phyloP scores from a whole-genome alignment of 35 echinoderm and acorn worm species.

The Acanthaster planci region DNA sequence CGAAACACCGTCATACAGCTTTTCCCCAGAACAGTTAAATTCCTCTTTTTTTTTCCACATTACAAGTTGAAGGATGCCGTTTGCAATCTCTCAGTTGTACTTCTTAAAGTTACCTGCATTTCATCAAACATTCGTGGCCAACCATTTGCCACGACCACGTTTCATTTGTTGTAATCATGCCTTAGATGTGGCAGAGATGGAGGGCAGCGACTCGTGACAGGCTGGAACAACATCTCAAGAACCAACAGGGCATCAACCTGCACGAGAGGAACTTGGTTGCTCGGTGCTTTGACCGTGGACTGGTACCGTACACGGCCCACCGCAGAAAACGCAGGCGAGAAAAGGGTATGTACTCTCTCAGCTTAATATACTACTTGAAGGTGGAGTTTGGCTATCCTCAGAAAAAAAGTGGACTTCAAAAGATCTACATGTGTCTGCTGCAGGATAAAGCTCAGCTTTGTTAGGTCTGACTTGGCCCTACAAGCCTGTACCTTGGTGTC shows the following conservation, averaged over 20 bases:
- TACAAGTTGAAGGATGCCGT: neutral
- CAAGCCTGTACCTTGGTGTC: too few relatives aligned
- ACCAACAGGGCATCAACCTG: neutral
- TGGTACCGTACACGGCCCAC: conserved; percentile 47
- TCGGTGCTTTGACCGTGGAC: conserved; percentile 53
- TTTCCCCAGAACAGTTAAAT: neutral
- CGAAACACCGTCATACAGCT: too few relatives aligned
- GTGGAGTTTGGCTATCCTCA: too few relatives aligned
- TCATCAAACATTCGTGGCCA: neutral
- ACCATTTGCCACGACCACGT: neutral
- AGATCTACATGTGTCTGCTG: too few relatives aligned
- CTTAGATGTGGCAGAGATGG: conserved; percentile 65
- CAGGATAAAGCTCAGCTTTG: too few relatives aligned
- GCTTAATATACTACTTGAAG: too few relatives aligned
- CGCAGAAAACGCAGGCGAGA: conserved; percentile 45
- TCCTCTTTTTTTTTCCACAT: neutral
- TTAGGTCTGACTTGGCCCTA: too few relatives aligned
- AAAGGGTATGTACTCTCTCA: conserved; percentile 41
- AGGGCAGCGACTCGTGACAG: conserved; percentile 7
- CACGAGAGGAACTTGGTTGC: conserved; percentile 53
- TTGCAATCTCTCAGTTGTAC: neutral
- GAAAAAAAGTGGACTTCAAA: too few relatives aligned
- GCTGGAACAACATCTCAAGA: conserved; percentile 37
- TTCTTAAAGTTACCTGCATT: neutral
- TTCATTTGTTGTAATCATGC: neutral